Conservation (phyloP, 2,888 invertebrate species). For the Lasioglossum villosulum region DNA sequence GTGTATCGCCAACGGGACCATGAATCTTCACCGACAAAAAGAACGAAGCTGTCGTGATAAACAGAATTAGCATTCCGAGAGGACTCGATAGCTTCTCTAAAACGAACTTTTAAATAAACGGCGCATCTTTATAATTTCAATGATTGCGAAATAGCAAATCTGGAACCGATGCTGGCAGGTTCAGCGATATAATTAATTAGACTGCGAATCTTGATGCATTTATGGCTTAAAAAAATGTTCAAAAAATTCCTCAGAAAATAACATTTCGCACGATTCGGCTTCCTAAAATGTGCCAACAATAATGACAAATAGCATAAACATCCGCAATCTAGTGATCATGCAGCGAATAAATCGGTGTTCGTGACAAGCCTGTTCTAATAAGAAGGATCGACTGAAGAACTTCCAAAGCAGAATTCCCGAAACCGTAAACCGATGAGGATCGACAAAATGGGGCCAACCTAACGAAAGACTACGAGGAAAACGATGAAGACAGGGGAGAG, state of each 20-base stretch:
- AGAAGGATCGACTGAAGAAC: not conserved
- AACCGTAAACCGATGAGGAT: constrained; percentile 10
- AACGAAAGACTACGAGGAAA: not conserved
- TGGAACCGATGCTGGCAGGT: too few relatives aligned
- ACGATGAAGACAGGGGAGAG: not conserved
- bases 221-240: too few relatives aligned
- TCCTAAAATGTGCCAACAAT: too few relatives aligned
- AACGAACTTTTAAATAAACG: not conserved
- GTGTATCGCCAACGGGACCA: constrained; percentile 6
- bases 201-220: too few relatives aligned
- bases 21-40: not conserved
- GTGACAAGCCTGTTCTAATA: not conserved
- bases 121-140: too few relatives aligned
- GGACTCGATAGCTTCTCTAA: not conserved
- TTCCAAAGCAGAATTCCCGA: not conserved
- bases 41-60: not conserved
- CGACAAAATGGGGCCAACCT: not conserved
- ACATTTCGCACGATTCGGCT: too few relatives aligned
- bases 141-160: too few relatives aligned
- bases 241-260: too few relatives aligned
- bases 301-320: too few relatives aligned
- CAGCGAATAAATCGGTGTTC: too few relatives aligned
- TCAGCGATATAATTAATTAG: too few relatives aligned
- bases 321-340: too few relatives aligned
- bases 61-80: not conserved